These are phyloP conservation scores for Nestor notabilis DNA, from an alignment of 2,113 vertebrate species.

Conservation along the genomic window DNA sequence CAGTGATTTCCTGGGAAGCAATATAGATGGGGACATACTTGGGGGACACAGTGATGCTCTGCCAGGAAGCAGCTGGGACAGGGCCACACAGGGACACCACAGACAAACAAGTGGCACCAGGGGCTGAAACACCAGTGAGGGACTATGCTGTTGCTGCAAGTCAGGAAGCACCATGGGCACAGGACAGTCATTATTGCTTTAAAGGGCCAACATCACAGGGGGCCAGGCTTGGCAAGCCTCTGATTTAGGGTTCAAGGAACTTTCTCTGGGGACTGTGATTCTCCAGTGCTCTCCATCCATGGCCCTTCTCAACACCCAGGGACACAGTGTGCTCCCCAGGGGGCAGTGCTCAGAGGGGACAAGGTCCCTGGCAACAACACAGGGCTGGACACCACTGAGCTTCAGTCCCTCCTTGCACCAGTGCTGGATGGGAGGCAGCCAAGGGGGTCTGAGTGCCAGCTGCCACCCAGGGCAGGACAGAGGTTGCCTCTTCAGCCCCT, in stretches of 20 bases:
- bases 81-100: not conserved
- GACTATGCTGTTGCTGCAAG: rapidly evolving
- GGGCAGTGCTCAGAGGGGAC: rapidly evolving
- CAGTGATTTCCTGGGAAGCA: not conserved
- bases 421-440: rapidly evolving
- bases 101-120: not conserved
- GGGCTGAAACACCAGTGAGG: rapidly evolving
- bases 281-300: not conserved
- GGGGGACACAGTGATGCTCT: not conserved
- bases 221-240: not conserved
- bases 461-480: not conserved
- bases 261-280: not conserved
- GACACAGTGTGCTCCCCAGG: rapidly evolving
- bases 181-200: constrained; percentile 12
- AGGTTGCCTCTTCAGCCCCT: not conserved
- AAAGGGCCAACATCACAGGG: not conserved
- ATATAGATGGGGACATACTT: rapidly evolving
- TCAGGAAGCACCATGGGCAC: rapidly evolving
- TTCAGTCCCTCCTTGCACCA: not conserved
- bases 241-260: not conserved
- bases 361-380: not conserved
- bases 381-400: rapidly evolving
- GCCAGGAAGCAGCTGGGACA: not conserved
- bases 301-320: rapidly evolving
- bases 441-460: too few relatives aligned